Evolutionary conservation across 2,797 vertebrate species (phyloP).

Genomic region (Melanotaenia trifasciata): DNA sequence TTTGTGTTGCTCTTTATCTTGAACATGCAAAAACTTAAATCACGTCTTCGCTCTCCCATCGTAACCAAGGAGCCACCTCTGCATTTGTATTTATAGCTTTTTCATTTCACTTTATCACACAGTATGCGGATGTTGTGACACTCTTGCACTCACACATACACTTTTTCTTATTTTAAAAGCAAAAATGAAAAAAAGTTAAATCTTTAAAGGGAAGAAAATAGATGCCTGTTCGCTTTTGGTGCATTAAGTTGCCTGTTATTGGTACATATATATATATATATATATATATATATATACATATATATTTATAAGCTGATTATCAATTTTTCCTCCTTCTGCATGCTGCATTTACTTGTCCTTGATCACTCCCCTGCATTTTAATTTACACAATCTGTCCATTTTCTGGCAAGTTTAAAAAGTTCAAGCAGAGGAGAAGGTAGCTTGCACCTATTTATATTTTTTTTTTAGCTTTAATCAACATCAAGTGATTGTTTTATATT

Average conservation of each 20-base stretch:
- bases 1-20: neutral
- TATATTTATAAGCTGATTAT: neutral
- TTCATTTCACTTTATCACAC: slow-evolving; percentile 50
- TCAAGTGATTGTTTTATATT: neutral
- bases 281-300: too few relatives aligned
- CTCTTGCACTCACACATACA: slow-evolving; percentile 13
- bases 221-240: neutral
- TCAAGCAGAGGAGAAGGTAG: neutral
- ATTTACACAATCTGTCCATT: neutral
- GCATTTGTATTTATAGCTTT: slow-evolving; percentile 64
- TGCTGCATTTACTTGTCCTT: slow-evolving; percentile 9
- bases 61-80: slow-evolving; percentile 67
- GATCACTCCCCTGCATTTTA: slow-evolving; percentile 10
- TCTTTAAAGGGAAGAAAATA: neutral
- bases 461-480: neutral
- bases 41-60: neutral
- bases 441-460: neutral
- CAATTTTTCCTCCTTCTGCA: neutral
- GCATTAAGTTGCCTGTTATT: neutral
- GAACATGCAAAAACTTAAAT: slow-evolving; percentile 26
- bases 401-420: neutral
- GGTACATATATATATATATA: too few relatives aligned
- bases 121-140: slow-evolving; percentile 44
- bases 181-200: slow-evolving; percentile 1
- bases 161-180: slow-evolving; percentile 14